A percentile compares a stretch with the other conserved stretches of the same genome.
phyloP scores from a whole-genome alignment of 2,888 invertebrate genomes.

The Agriotes lineatus region DNA sequence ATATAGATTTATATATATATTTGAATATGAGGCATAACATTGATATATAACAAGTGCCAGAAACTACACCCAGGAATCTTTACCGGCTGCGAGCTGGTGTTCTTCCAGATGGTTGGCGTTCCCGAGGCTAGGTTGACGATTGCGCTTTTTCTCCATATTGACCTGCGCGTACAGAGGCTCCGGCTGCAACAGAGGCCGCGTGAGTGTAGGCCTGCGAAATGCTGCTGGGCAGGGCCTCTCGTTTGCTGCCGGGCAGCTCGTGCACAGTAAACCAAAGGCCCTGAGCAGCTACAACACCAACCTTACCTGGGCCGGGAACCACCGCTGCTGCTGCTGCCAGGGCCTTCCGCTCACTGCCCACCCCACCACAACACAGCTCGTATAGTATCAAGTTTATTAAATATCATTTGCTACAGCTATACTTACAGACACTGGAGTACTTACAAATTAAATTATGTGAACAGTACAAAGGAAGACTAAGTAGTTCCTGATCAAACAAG shows the following conservation, averaged over 20 bases:
- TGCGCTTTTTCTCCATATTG: slow-evolving; percentile 75
- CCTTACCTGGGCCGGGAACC: slow-evolving; percentile 63
- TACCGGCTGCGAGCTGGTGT: slow-evolving; percentile 60
- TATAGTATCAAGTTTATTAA: slow-evolving; percentile 58
- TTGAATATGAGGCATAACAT: slow-evolving; percentile 63
- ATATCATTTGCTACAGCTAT: slow-evolving; percentile 54
- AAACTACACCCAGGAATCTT: slow-evolving; percentile 66
- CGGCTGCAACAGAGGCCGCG: slow-evolving; percentile 60
- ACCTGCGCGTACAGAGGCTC: slow-evolving; percentile 77
- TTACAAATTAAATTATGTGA: slow-evolving; percentile 47
- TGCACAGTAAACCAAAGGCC: slow-evolving; percentile 66
- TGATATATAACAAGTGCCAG: slow-evolving; percentile 60
- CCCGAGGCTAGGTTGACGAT: slow-evolving; percentile 66
- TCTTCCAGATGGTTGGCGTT: slow-evolving; percentile 61
- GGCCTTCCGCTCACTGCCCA: slow-evolving; percentile 62
- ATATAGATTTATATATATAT: slow-evolving; percentile 59
- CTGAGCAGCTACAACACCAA: slow-evolving; percentile 64
- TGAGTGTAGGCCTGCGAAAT: slow-evolving; percentile 43
- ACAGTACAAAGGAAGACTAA: slow-evolving; percentile 53
- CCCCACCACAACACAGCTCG: slow-evolving; percentile 59
- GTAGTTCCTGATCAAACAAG: slow-evolving; percentile 49
- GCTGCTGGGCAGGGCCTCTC: slow-evolving; percentile 65
- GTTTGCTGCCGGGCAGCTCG: slow-evolving; percentile 58
- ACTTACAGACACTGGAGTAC: slow-evolving; percentile 51
- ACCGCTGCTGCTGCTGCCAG: slow-evolving; percentile 59